Conservation (phyloP, 2,797 vertebrate species). For the Glossophaga mutica region DNA sequence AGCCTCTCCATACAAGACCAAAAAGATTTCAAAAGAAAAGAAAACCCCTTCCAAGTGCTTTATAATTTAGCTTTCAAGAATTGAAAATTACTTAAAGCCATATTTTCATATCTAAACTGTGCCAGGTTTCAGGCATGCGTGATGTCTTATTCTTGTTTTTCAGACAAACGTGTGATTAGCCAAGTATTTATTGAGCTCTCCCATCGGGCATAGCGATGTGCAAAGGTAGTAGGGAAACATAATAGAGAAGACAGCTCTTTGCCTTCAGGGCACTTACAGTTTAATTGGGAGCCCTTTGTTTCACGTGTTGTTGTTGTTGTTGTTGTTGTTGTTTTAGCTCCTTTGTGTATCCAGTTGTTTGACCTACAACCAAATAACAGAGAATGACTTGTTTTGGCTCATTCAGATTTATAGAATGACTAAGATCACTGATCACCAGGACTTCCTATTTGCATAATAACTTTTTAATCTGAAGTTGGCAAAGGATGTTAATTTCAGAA, state of each 20-base stretch:
- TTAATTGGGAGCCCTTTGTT: not conserved
- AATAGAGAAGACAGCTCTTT: not conserved
- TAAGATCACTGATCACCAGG: not conserved
- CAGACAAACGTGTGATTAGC: not conserved
- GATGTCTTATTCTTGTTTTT: not conserved
- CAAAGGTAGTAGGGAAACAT: not conserved
- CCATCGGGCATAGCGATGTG: not conserved
- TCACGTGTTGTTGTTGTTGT: rapidly evolving
- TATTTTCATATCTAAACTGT: not conserved
- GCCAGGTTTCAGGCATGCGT: conserved; percentile 52
- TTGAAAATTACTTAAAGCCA: not conserved
- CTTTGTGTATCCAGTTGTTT: not conserved
- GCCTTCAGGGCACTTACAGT: not conserved
- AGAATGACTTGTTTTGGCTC: not conserved
- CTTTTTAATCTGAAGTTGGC: not conserved
- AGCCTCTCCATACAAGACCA: conserved; percentile 33
- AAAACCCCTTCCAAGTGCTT: conserved; percentile 19
- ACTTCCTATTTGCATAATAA: not conserved
- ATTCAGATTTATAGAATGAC: not conserved
- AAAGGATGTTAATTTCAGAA: not conserved
- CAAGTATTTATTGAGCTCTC: conserved; percentile 19
- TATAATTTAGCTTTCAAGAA: conserved; percentile 37
- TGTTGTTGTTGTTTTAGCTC: not conserved
- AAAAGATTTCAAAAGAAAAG: conserved; percentile 51
- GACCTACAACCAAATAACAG: not conserved